These are phyloP conservation scores for Gavia stellata DNA, from an alignment of 2,113 vertebrate species.

Conservation along the genomic window DNA sequence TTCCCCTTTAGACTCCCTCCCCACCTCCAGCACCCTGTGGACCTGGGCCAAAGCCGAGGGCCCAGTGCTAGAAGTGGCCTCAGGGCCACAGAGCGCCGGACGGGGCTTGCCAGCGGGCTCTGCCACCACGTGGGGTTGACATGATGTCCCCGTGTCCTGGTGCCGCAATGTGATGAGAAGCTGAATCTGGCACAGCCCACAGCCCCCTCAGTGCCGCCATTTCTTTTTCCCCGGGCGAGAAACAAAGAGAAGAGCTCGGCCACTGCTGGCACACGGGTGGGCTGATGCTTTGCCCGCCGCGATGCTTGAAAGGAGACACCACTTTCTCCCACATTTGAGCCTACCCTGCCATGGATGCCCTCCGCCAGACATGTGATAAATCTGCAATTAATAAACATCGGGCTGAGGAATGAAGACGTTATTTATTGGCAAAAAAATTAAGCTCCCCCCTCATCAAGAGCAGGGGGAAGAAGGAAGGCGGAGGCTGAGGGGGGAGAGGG, in stretches of 20 bases:
- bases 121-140: rapidly evolving
- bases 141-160: background rate
- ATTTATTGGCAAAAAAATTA: background rate
- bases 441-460: background rate
- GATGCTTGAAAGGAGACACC: background rate
- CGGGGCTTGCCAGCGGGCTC: rapidly evolving
- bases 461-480: background rate
- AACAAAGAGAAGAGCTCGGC: background rate
- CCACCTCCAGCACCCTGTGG: background rate
- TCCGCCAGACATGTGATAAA: background rate
- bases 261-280: background rate
- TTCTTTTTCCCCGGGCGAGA: background rate
- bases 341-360: background rate
- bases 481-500: background rate
- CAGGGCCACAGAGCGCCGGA: background rate
- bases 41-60: background rate
- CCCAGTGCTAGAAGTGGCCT: background rate
- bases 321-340: background rate
- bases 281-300: rapidly evolving
- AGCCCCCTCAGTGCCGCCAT: rapidly evolving
- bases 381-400: background rate
- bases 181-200: background rate
- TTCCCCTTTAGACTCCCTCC: background rate
- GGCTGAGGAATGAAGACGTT: background rate
- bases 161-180: rapidly evolving